Evolutionary conservation across 1,140 invertebrate genomes (phyloP).

Genomic region (Pseudobourletiella spinata): DNA sequence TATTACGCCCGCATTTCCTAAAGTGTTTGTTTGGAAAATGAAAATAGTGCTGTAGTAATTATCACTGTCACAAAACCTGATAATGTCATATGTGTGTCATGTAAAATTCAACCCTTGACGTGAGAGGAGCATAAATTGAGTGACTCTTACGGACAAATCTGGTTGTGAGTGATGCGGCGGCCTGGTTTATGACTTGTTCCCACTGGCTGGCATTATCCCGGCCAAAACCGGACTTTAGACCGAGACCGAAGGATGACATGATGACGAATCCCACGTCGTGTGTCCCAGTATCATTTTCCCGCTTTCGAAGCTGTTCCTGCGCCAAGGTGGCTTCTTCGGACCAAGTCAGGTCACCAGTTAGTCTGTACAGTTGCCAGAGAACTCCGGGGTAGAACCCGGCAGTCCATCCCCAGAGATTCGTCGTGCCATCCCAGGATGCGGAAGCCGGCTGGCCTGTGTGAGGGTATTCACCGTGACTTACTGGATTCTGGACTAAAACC

Average conservation of each 20-base stretch:
- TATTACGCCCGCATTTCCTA: slow-evolving; percentile 13
- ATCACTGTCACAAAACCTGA: too few species aligned
- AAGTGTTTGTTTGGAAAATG: too few species aligned
- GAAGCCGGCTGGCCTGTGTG: slow-evolving; percentile 38
- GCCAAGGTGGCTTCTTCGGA: slow-evolving; percentile 4
- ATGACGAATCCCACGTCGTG: slow-evolving; percentile 34
- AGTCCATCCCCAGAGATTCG: slow-evolving; percentile 17
- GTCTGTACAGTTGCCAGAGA: slow-evolving; percentile 28
- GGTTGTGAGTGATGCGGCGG: slow-evolving; percentile 18
- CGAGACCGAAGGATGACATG: slow-evolving; percentile 28
- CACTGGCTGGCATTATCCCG: not conserved
- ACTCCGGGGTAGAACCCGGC: slow-evolving; percentile 27
- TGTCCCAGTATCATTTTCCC: slow-evolving; percentile 24
- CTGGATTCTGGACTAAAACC: not conserved
- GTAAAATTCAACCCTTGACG: too few species aligned
- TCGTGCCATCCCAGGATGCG: slow-evolving; percentile 10
- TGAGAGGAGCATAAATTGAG: not conserved
- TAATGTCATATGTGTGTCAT: too few species aligned
- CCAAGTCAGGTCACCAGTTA: slow-evolving; percentile 23
- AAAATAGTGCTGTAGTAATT: too few species aligned
- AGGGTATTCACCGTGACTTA: not conserved
- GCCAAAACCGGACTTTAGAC: slow-evolving; percentile 6
- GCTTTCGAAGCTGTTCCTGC: slow-evolving; percentile 12
- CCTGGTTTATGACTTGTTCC: slow-evolving; percentile 15
- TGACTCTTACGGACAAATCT: slow-evolving; percentile 21